These are phyloP conservation scores for Corythornis cristatus DNA, from an alignment of 2,113 vertebrate genomes.

Conservation along the genomic window DNA sequence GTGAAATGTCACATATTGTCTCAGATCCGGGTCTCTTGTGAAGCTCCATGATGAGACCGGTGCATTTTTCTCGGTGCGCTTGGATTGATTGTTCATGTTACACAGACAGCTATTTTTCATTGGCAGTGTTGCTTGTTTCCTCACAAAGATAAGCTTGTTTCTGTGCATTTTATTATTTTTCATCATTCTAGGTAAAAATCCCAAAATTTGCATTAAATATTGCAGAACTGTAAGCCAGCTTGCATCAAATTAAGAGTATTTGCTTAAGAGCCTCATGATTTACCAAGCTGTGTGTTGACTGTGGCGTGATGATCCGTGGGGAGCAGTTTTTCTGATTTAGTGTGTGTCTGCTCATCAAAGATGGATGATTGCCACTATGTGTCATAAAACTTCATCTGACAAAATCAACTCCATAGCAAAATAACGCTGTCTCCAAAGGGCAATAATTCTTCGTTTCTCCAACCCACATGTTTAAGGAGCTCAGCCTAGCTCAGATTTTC, in stretches of 20 bases:
- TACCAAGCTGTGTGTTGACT: neutral
- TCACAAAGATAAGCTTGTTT: neutral
- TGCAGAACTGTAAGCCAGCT: neutral
- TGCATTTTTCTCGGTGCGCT: accelerated
- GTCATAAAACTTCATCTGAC: conserved; percentile 61
- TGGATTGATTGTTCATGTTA: accelerated
- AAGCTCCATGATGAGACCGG: accelerated
- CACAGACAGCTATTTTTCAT: neutral
- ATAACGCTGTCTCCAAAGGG: conserved; percentile 48
- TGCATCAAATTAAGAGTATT: conserved; percentile 9
- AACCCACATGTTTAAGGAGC: conserved; percentile 37
- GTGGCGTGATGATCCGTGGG: conserved; percentile 26
- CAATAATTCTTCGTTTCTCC: conserved; percentile 53
- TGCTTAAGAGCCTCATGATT: conserved; percentile 21
- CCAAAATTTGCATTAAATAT: neutral
- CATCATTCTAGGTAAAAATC: neutral
- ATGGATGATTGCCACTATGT: conserved; percentile 51
- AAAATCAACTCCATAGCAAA: conserved; percentile 55
- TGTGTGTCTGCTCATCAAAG: conserved; percentile 59
- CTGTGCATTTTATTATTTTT: neutral
- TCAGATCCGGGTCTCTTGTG: neutral
- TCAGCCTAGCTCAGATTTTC: conserved; percentile 48
- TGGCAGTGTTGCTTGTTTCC: neutral
- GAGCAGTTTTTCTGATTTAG: conserved; percentile 61
- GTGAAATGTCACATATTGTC: neutral